phyloP scores from a whole-genome alignment of 2,888 invertebrate genomes.

The Leucozona laternaria region DNA sequence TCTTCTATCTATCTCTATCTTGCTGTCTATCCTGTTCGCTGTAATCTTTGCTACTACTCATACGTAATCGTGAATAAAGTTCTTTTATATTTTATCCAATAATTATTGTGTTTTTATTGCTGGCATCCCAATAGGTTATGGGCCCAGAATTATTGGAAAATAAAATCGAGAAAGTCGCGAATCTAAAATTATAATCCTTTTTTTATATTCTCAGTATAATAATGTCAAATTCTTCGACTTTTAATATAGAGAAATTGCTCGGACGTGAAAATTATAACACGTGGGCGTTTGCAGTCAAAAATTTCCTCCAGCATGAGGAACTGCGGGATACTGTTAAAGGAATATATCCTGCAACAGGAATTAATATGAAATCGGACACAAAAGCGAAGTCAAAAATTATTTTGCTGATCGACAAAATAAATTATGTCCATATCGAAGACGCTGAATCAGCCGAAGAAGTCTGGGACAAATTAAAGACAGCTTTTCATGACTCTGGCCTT shows the following conservation, averaged over 20 bases:
- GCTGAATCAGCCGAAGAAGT: conserved; percentile 53
- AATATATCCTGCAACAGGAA: conserved; percentile 31
- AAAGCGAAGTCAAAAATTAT: too few species aligned
- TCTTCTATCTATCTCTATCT: too few species aligned
- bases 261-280: conserved; percentile 12
- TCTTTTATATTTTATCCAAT: too few species aligned
- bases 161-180: background rate
- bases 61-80: too few species aligned
- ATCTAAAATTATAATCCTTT: background rate
- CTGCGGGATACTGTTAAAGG: conserved; percentile 60
- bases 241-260: background rate
- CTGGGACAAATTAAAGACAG: conserved; percentile 58
- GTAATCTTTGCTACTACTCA: too few species aligned
- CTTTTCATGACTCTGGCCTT: conserved; percentile 56
- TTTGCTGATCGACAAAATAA: conserved; percentile 63
- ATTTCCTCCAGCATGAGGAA: conserved; percentile 57
- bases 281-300: conserved; percentile 50
- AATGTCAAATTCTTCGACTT: conserved; percentile 1
- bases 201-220: background rate
- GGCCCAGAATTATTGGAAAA: background rate
- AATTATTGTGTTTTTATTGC: too few species aligned
- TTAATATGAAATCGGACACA: background rate
- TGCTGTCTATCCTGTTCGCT: too few species aligned
- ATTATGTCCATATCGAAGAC: conserved; percentile 54
- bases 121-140: too few species aligned